Base-by-base conservation (phyloP, 1,140 invertebrate genomes). In the Popillia japonica region DNA sequence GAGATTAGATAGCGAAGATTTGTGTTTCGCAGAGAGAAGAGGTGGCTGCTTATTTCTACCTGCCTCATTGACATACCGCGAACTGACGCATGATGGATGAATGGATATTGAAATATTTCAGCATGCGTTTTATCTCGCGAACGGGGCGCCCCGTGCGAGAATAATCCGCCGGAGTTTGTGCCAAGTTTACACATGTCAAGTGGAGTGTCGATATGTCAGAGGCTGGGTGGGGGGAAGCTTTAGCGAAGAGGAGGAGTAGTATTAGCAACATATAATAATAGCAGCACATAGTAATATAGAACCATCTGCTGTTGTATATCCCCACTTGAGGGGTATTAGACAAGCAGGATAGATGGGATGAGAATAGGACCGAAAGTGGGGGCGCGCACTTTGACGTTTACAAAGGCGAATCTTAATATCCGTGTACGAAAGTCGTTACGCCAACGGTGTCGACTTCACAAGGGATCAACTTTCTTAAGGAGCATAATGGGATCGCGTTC, bases 401-500 rank as follows among this genome's bases (percentile, higher is more conserved):
- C 82, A 84, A 85, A 85, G 84, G 83, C 77, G 80, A 78, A 82
- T 84, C 83, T 85, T 85, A 84, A 84, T 84, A 85, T 84, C 84
- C 83, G 83, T 82, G 81, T 82, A 83, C 77, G 72, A 79, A 79
- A 85, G 82, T 84, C 80, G 84, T 84, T 84, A 82, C 83, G 81
- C 73, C 78, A 80, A 83, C 80, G 82, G 85, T 86, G 84, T 86
- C 85, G 83, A 83, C 84, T 86, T 86, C 83, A 80, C 82, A 82
- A 80, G 82, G 84, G 84, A 85, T 86, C 84, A 81, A 80, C 84
- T 86, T 86, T 85, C 85, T 85, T 85, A 85, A 85, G 84, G 82
- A 85, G 84, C 83, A 85, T 86, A 85, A 86, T 84, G 84, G 84
- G 84, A 86, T 86, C 85, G 85, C 85, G 85, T 85, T 86, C 83